Base-by-base conservation (phyloP, 2,113 vertebrate species). In the Oreotrochilus melanogaster region DNA sequence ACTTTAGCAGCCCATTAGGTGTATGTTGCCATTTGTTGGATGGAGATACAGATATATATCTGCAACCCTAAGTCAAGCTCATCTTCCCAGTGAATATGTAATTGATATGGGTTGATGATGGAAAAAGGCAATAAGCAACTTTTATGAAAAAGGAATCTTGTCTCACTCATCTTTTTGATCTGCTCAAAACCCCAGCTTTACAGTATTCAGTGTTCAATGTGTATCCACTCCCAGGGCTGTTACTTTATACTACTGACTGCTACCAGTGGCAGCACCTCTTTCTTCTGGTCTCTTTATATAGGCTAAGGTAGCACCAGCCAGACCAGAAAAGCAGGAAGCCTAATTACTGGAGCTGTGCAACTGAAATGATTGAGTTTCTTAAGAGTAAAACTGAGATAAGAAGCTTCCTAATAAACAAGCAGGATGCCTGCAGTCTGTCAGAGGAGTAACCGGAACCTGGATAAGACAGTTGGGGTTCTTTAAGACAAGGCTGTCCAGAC, bases 371-470 rank as follows among this genome's bases (percentile, higher is more conserved):
- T n/a, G 54, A 57, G 17, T 51, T 76, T 79, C 62, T 76, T 48
- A 83, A 80, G 51, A 47, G 42, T 80, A 58, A 58, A 88, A 23
- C 51, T 0, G 14, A 83, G 72, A 80, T 71, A 83, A 86, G 71
- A 79, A 95, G 37, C 51, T 83, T 37, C 33, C 60, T 92, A 78
- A 92, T 58, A 62, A 73, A 75, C 14, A 80, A 95, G 45, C 22
- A 90, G 45, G 67, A 88, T 78, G 50, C 31, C 78, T 83, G 67
- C 66, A 74, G 74, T 58, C 72, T 0, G 0, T 95, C 81, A 88
- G 64, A 92, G 27, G 31, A 82, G 42, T 50, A 92, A 93, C 76
- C 2, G 9, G 92, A 93, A 64, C 76, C 75, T 48, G 42, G 8
- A 47, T 66, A 79, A 90, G 58, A 70, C 42, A 54, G 27, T 86